Evolutionary conservation across 2,888 invertebrate species (phyloP).

Genomic region (Pyralis farinalis): DNA sequence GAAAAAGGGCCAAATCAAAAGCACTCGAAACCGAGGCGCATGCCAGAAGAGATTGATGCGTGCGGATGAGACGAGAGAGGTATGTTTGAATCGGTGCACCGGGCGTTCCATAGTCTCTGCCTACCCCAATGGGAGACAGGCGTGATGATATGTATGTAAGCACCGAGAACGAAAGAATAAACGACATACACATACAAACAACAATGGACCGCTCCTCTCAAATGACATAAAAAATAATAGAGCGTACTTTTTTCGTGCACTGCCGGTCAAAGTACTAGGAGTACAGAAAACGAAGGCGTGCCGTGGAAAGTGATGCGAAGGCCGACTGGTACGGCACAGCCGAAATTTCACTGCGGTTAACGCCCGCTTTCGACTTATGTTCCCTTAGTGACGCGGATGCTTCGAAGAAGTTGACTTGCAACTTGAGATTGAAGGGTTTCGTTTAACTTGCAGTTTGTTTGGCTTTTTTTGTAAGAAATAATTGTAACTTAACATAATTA

Average conservation of each 20-base stretch:
- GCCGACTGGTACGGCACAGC: slow-evolving; percentile 42
- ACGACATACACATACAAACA: not conserved
- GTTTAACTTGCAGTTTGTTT: no score
- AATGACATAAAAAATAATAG: not conserved
- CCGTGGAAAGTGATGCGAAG: slow-evolving; percentile 58
- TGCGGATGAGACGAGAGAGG: no score
- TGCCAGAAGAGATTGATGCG: no score
- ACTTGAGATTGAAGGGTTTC: no score
- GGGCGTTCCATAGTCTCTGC: no score
- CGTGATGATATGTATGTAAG: no score
- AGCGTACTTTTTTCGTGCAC: slow-evolving; percentile 38
- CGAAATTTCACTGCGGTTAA: slow-evolving; percentile 63
- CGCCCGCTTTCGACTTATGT: slow-evolving; percentile 36
- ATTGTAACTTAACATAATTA: no score
- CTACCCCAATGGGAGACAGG: no score
- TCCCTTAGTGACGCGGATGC: slow-evolving; percentile 6
- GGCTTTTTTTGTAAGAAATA: no score
- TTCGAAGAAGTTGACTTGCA: not conserved
- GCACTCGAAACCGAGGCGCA: no score
- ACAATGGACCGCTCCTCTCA: not conserved
- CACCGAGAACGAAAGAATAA: not conserved
- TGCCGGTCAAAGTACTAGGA: slow-evolving; percentile 42
- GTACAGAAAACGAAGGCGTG: slow-evolving; percentile 34
- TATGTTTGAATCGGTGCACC: no score
- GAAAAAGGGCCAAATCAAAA: no score